phyloP scores from a whole-genome alignment of 2,888 invertebrate genomes.

The Teinopalpus imperialis region DNA sequence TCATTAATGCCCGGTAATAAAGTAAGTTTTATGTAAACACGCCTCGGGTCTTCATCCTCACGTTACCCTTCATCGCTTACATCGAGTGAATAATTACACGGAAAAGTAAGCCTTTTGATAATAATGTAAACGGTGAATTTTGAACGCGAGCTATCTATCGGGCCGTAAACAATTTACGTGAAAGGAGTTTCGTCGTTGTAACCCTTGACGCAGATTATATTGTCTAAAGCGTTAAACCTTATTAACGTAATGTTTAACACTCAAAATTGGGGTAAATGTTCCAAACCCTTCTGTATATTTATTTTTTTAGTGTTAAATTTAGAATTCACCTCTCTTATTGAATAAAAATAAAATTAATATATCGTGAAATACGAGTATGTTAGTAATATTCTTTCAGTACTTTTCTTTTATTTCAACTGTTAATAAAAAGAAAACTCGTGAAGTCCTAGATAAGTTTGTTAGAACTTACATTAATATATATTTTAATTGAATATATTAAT shows the following conservation, averaged over 20 bases:
- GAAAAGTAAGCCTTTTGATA: slow-evolving; percentile 55
- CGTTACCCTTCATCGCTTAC: slow-evolving; percentile 60
- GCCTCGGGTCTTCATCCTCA: slow-evolving; percentile 61
- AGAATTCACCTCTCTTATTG: too few relatives aligned
- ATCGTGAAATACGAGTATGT: too few relatives aligned
- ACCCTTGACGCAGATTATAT: slow-evolving; percentile 60
- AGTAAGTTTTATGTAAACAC: slow-evolving; percentile 76
- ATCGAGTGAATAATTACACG: slow-evolving; percentile 39
- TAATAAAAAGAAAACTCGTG: too few relatives aligned
- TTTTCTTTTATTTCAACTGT: too few relatives aligned
- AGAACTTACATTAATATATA: too few relatives aligned
- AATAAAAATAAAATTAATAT: too few relatives aligned
- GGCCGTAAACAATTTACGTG: slow-evolving; percentile 50
- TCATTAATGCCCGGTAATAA: slow-evolving; percentile 74
- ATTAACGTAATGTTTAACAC: slow-evolving; percentile 50
- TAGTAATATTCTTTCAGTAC: too few relatives aligned
- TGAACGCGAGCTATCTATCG: slow-evolving; percentile 3
- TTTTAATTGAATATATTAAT: too few relatives aligned
- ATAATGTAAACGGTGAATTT: slow-evolving; percentile 32
- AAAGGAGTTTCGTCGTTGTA: slow-evolving; percentile 54
- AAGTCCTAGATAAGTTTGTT: slow-evolving; percentile 26
- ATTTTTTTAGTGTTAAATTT: too few relatives aligned
- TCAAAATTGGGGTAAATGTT: too few relatives aligned
- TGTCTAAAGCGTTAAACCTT: slow-evolving; percentile 51
- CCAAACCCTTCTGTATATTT: too few relatives aligned